Evolutionary conservation across 1,140 invertebrate species (phyloP).

Genomic region (Drosophila subobscura): DNA sequence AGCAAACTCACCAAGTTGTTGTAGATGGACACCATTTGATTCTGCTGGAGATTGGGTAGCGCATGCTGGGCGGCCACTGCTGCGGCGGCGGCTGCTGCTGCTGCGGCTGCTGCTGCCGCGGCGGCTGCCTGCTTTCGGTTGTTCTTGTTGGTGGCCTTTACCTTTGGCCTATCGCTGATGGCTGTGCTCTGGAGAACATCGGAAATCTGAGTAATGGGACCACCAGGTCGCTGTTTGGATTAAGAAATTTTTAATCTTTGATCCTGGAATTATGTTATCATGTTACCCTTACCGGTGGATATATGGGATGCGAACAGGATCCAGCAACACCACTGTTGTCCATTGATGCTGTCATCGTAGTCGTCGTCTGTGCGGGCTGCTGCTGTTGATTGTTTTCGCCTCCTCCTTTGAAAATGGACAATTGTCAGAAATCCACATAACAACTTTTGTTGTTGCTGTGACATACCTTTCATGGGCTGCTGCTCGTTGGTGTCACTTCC

Average conservation of each 20-base stretch:
- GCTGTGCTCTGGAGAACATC: constrained; percentile 87
- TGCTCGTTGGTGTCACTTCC: constrained; percentile 39
- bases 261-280: neutral
- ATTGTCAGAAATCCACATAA: neutral
- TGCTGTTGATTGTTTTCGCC: constrained; percentile 38
- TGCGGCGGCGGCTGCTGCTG: constrained; percentile 43
- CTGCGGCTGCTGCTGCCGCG: constrained; percentile 57
- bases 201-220: constrained; percentile 83
- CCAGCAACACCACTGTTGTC: constrained; percentile 26
- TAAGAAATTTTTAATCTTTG: neutral
- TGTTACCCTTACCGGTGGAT: constrained; percentile 42
- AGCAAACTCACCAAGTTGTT: constrained; percentile 73
- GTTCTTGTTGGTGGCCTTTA: constrained; percentile 90
- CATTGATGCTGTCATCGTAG: constrained; percentile 1
- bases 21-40: constrained; percentile 82
- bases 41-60: constrained; percentile 65
- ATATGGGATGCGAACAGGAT: constrained; percentile 28
- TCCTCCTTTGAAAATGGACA: constrained; percentile 21
- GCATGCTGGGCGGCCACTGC: constrained; percentile 51
- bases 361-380: constrained; percentile 2
- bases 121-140: constrained; percentile 86
- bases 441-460: neutral
- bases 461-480: constrained; percentile 48
- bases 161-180: constrained; percentile 91
- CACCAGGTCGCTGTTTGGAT: constrained; percentile 42